Conservation (phyloP, 2,113 vertebrate genomes). For the Neopipo cinnamomea region DNA sequence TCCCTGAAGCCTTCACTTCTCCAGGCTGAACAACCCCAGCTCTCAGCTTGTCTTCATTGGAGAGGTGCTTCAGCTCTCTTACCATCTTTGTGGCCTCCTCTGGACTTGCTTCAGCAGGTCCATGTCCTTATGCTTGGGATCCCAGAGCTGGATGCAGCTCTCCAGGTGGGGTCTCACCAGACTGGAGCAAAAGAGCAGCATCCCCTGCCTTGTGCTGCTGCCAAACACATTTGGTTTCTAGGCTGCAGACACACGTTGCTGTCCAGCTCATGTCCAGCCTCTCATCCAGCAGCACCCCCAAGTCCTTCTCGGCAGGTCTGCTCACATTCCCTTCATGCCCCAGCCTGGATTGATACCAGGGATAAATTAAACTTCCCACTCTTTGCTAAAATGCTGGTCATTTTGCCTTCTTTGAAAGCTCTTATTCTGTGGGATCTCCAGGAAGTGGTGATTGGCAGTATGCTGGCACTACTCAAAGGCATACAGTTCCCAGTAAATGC, state of each 20-base stretch:
- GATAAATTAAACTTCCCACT: neutral
- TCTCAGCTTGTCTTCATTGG: neutral
- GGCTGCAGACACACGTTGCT: accelerated
- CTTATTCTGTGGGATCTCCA: neutral
- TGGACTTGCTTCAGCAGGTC: neutral
- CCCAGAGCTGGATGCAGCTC: neutral
- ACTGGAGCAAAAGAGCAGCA: neutral
- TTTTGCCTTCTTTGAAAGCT: neutral
- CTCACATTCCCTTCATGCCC: neutral
- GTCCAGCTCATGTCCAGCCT: neutral
- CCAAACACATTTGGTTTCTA: accelerated
- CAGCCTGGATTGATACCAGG: neutral
- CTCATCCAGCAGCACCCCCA: neutral
- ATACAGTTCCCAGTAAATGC: neutral
- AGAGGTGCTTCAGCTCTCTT: neutral
- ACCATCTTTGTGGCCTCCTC: neutral
- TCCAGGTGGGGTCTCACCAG: neutral
- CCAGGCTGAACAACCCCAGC: neutral
- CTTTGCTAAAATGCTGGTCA: neutral
- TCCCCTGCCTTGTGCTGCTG: neutral
- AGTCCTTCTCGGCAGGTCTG: neutral
- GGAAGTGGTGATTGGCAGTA: neutral
- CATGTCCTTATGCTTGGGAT: neutral
- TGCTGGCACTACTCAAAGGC: neutral
- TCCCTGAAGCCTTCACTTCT: neutral